Evolutionary conservation across 2,888 invertebrate genomes (phyloP), one percentile per base, ranked within the genome.

Genomic region (Mythimna albipuncta): DNA sequence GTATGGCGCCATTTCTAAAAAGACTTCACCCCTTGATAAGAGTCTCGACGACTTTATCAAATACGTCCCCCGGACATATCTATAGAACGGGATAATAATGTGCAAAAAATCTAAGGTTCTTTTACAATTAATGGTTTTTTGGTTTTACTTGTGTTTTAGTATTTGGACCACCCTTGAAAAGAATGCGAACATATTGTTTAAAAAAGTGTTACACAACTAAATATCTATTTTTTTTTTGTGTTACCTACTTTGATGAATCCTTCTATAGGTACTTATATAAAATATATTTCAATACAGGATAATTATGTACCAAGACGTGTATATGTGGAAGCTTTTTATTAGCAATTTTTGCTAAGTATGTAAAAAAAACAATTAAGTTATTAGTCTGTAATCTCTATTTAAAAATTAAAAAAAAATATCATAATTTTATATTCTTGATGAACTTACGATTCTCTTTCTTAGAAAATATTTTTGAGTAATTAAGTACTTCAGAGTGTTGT

Each of bases 1-100:
- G 90, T 87, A 84, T 92, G 96, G 96, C 96, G 96, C 96, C 96
- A 94, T 93, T 93, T 93, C 93, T 92, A 92, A 93, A 94, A 93
- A 93, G 94, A 91, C 90, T 91, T 92, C 89, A 91, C 90, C 93
- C 91, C 90, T 91, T 93, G 96, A 95, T 96, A 96, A 94, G 89
- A 89, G 92, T 88, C 90, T 87, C 91, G 93, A 92, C 92, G 86
- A 77, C 90, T 91, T 94, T 95, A 95, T 96, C 95, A 92, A 91
- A 89, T 88, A 88, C 88, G 85, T 90, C 91, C 89, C 90, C 86
- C 88, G 90, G 92, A 89, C 86, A 85, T 93, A 90, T 91, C 92
- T 92, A 90, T 89, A 67, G 88, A 91, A 89, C 89, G 89, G 90
- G 87, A 92, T 89, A 88, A 89, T 85, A 86, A 89, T 89, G 91